Base-by-base conservation (phyloP, 2,888 invertebrate genomes). In the Plagiodera versicolora region DNA sequence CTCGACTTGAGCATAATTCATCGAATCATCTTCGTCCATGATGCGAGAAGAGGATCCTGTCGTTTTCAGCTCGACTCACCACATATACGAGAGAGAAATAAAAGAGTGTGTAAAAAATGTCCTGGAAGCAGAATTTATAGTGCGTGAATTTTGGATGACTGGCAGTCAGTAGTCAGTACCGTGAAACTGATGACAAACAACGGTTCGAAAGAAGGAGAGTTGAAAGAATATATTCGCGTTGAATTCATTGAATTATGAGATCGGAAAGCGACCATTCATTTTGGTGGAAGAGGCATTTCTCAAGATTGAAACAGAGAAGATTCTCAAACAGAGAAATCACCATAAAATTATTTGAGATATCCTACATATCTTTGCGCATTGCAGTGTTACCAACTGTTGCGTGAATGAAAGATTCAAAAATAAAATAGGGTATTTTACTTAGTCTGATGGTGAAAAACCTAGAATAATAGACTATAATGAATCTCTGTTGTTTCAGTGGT, bases 81-180 rank as follows among this genome's bases (percentile, higher is more conserved):
- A 28, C 47, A 30, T 48, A 46, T 18, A 49, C 46, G 32, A 47
- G 16, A 28, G 48, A 48, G 30, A 19, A 46, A 30, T 14, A 56
- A 49, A 48, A 16, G 60, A 35, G 35, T 46, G 47, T 56, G 56
- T 51, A 56, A 60, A 60, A 60, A 60, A 56, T 53, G 47, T 56
- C 28, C 28, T 52, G 60, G 30, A 56, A 56, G 52, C 51, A 46
- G 39, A 60, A 60, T 60, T 60, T 60, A 60, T 60, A 60, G 60
- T 56, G 60, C 60, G 60, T 60, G 60, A 60, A 60, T 60, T 47
- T 56, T 52, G 56, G n/a, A 47, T 44, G 56, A 39, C 1, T 14
- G 35, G 52, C 56, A 60, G 52, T 56, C 51, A n/a, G n/a, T n/a
- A n/a, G n/a, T n/a, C n/a, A 17, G 56, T 51, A 39, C 60, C 56